These are phyloP conservation scores for Drosophila repleta DNA, from an alignment of 1,140 invertebrate genomes.

Conservation along the genomic window DNA sequence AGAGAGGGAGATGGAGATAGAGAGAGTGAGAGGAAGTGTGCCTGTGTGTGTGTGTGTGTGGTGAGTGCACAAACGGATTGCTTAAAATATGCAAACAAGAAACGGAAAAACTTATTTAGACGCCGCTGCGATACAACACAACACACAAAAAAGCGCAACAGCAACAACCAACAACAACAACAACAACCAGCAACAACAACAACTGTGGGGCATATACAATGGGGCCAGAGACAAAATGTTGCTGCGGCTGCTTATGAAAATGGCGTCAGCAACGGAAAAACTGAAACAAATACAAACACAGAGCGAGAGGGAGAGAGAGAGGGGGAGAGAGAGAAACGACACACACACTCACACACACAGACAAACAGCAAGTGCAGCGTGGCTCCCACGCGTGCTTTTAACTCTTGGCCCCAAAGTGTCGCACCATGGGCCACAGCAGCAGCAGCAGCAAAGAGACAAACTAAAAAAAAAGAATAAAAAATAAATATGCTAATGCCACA, in stretches of 20 bases:
- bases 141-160: slow-evolving; percentile 39
- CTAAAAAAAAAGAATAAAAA: slow-evolving; percentile 1
- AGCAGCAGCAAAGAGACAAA: neutral
- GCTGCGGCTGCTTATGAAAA: slow-evolving; percentile 76
- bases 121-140: slow-evolving; percentile 57
- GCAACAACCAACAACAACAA: slow-evolving; percentile 22
- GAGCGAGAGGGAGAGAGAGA: no score
- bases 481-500: neutral
- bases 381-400: slow-evolving; percentile 42
- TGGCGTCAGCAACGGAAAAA: slow-evolving; percentile 71
- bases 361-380: slow-evolving; percentile 23
- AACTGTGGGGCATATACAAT: slow-evolving; percentile 37
- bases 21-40: neutral
- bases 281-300: slow-evolving; percentile 14
- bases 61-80: slow-evolving; percentile 21
- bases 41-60: neutral
- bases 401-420: slow-evolving; percentile 26
- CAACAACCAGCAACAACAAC: slow-evolving; percentile 20
- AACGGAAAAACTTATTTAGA: slow-evolving; percentile 81
- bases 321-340: neutral
- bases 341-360: slow-evolving; percentile 10
- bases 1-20: neutral
- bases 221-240: slow-evolving; percentile 56
- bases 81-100: slow-evolving; percentile 80
- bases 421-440: slow-evolving; percentile 40